Evolutionary conservation across 2,797 vertebrate species (phyloP).

Genomic region (Phrynocephalus vlangalii): DNA sequence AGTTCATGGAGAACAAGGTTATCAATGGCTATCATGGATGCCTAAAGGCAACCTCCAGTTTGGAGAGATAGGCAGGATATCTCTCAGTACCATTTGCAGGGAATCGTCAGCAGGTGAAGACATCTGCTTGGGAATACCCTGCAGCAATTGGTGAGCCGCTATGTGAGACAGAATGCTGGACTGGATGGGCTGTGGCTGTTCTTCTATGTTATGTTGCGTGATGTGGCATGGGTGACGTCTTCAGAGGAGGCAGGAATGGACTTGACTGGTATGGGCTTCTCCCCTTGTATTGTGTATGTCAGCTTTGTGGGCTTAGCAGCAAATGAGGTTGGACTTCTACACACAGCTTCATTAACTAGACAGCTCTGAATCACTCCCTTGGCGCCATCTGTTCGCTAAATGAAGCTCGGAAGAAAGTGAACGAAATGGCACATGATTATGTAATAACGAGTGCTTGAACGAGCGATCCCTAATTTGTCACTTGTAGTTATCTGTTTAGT

Average conservation of each 20-base stretch:
- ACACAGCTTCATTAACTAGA: conserved; percentile 28
- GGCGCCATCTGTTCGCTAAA: conserved; percentile 30
- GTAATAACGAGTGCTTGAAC: conserved; percentile 24
- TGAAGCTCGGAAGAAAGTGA: conserved; percentile 22
- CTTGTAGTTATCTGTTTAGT: conserved; percentile 21
- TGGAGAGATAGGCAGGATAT: no score
- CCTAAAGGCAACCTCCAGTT: no score
- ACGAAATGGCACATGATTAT: conserved; percentile 29
- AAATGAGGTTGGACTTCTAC: not conserved
- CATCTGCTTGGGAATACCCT: no score
- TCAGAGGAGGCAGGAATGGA: not conserved
- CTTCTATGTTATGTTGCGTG: not conserved
- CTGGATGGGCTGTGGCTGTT: no score
- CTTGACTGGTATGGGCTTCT: not conserved
- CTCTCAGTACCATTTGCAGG: no score
- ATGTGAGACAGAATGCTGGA: no score
- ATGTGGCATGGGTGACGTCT: not conserved
- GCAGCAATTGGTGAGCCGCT: no score
- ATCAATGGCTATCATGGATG: no score
- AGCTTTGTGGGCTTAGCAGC: not conserved
- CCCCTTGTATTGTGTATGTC: not conserved
- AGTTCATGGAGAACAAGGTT: no score
- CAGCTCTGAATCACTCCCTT: conserved; percentile 33
- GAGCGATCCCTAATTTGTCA: conserved; percentile 34
- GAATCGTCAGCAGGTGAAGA: no score